Percentiles rank a stretch among this genome's conserved stretches.
Evolutionary conservation across 2,888 invertebrate species (phyloP).

Genomic region (Papilio demoleus): DNA sequence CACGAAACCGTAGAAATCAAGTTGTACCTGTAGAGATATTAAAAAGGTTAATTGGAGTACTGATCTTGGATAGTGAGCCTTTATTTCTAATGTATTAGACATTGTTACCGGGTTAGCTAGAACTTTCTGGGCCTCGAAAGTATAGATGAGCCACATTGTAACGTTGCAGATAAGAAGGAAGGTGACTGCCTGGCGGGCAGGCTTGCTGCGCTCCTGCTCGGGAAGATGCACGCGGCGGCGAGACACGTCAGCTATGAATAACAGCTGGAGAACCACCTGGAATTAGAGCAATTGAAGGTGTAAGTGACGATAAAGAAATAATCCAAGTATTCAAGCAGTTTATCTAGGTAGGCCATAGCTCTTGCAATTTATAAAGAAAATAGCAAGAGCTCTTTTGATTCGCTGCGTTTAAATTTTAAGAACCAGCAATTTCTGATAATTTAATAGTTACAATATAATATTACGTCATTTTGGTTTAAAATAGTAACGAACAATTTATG

Average conservation of each 20-base stretch:
- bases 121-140: constrained; percentile 97
- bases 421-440: too few species aligned
- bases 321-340: not conserved
- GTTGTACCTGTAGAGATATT: constrained; percentile 84
- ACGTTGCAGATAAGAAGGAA: constrained; percentile 97
- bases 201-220: constrained; percentile 96
- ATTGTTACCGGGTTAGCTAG: constrained; percentile 92
- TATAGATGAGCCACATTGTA: constrained; percentile 98
- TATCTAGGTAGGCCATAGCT: too few species aligned
- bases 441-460: too few species aligned
- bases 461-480: too few species aligned
- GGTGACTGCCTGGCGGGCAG: constrained; percentile 97
- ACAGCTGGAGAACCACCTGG: constrained; percentile 94
- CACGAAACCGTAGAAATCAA: constrained; percentile 95
- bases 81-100: too few species aligned
- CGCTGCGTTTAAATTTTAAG: too few species aligned
- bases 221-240: constrained; percentile 95
- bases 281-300: constrained; percentile 37
- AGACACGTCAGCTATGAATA: constrained; percentile 96
- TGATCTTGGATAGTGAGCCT: too few species aligned
- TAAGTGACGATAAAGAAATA: not conserved
- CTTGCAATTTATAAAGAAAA: too few species aligned
- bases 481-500: too few species aligned
- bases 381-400: not conserved
- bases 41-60: not conserved